phyloP scores from a whole-genome alignment of 1,140 invertebrate species.

The Popillia japonica region DNA sequence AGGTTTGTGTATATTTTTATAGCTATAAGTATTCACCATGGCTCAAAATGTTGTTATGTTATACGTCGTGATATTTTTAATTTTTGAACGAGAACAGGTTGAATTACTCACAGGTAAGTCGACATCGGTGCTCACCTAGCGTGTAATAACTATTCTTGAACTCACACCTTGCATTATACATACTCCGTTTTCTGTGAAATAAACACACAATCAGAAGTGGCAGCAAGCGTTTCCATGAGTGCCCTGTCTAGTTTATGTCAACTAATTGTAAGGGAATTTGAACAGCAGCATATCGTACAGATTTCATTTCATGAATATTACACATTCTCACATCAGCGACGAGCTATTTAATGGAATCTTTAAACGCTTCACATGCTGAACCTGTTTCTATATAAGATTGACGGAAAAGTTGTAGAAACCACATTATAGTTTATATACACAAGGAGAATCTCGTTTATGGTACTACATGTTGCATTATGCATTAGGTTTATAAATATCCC shows the following conservation, averaged over 20 bases:
- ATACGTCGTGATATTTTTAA: not conserved
- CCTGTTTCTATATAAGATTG: not conserved
- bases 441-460: not conserved
- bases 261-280: slow-evolving; percentile 1
- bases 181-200: slow-evolving; percentile 10
- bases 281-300: slow-evolving; percentile 9
- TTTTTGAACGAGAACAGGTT: not conserved
- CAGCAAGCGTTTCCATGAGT: slow-evolving; percentile 13
- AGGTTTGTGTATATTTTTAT: not conserved
- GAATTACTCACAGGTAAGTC: slow-evolving; percentile 29
- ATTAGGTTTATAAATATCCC: too few relatives aligned
- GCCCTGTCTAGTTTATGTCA: slow-evolving; percentile 17
- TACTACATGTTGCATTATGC: too few relatives aligned
- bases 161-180: slow-evolving; percentile 38
- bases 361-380: slow-evolving; percentile 1
- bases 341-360: slow-evolving; percentile 3
- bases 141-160: slow-evolving; percentile 18
- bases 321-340: not conserved
- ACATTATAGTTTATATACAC: not conserved
- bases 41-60: not conserved
- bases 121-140: slow-evolving; percentile 21
- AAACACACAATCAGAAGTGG: not conserved
- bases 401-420: not conserved
- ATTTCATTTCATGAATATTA: slow-evolving; percentile 16
- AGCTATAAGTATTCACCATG: not conserved